Evolutionary conservation across 1,140 invertebrate genomes (phyloP).

Genomic region (Cyclina sinensis): DNA sequence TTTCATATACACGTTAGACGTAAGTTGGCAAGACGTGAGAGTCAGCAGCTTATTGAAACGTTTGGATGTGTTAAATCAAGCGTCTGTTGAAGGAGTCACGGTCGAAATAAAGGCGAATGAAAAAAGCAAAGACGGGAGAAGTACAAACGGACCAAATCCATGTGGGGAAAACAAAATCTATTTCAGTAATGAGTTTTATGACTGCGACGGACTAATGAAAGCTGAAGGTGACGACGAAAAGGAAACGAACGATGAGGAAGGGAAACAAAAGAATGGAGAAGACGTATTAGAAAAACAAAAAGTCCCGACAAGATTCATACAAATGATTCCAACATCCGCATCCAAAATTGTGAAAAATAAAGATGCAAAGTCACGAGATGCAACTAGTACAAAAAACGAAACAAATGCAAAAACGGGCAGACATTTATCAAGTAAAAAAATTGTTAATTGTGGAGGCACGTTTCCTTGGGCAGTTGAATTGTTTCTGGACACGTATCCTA

Average conservation of each 20-base stretch:
- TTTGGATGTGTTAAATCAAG: background rate
- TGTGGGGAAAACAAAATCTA: conserved; percentile 5
- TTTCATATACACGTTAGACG: background rate
- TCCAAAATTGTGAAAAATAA: background rate
- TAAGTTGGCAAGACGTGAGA: background rate
- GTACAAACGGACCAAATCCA: background rate
- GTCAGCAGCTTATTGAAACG: background rate
- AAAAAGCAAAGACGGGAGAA: no score
- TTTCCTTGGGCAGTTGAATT: background rate
- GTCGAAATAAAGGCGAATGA: no score
- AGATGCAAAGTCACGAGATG: background rate
- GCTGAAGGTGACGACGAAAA: background rate
- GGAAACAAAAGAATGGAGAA: background rate
- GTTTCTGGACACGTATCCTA: conserved; percentile 2
- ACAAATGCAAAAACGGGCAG: background rate
- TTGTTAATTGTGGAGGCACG: conserved; percentile 27
- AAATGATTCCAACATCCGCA: background rate
- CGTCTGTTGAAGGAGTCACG: no score
- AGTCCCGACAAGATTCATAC: background rate
- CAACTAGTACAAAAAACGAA: background rate
- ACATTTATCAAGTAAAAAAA: background rate
- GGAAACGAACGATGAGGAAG: background rate
- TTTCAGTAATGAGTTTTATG: conserved; percentile 16
- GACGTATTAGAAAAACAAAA: background rate
- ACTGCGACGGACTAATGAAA: conserved; percentile 33